These are phyloP conservation scores for Temnothorax unifasciatus DNA, from an alignment of 2,888 invertebrate genomes.

Conservation along the genomic window DNA sequence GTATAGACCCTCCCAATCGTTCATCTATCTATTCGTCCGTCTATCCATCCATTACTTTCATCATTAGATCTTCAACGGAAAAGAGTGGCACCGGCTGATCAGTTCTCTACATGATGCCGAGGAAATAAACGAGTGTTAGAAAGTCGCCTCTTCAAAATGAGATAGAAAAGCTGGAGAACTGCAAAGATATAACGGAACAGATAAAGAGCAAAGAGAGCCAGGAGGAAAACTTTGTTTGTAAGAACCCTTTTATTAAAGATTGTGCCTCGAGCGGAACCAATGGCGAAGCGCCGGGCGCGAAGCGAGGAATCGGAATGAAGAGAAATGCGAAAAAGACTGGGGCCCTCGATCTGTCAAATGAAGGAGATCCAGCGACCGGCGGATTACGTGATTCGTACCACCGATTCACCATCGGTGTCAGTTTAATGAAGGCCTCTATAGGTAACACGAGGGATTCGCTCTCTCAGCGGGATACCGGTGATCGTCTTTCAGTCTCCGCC, in stretches of 20 bases:
- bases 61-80: constrained; percentile 56
- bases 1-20: not conserved
- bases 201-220: not conserved
- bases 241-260: constrained; percentile 73
- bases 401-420: constrained; percentile 80
- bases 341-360: constrained; percentile 75
- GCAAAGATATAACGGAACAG: not conserved
- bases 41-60: constrained; percentile 52
- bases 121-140: constrained; percentile 54
- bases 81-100: constrained; percentile 29
- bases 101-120: constrained; percentile 45
- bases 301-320: constrained; percentile 59
- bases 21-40: constrained; percentile 18
- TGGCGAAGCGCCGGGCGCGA: constrained; percentile 56
- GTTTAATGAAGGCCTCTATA: constrained; percentile 80
- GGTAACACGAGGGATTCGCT: constrained; percentile 74
- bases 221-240: constrained; percentile 14
- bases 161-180: not conserved
- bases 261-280: constrained; percentile 65
- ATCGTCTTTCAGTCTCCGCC: constrained; percentile 72
- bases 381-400: constrained; percentile 81
- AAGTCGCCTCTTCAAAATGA: not conserved
- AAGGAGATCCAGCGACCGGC: constrained; percentile 67
- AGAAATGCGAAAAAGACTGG: constrained; percentile 66
- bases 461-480: constrained; percentile 79